These are phyloP conservation scores for Thamnaconus septentrionalis DNA, from an alignment of 2,113 vertebrate species.

Conservation along the genomic window DNA sequence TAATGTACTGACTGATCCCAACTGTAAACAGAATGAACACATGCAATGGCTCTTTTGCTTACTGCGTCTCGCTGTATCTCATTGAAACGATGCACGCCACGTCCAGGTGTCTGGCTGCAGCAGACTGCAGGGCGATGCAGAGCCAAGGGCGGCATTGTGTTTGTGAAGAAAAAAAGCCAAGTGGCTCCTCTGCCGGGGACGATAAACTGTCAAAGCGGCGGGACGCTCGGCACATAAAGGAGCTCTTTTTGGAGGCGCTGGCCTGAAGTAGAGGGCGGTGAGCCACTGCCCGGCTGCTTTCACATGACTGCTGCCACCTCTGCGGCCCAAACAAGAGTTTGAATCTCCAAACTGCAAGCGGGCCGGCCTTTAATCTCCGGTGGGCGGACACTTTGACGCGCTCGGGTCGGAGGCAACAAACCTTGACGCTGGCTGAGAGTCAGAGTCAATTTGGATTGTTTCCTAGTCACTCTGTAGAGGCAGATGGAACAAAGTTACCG, in stretches of 20 bases:
- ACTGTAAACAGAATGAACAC: too few relatives aligned
- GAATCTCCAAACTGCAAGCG: conserved; percentile 4
- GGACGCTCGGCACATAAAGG: neutral
- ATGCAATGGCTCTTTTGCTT: too few relatives aligned
- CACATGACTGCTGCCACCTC: neutral
- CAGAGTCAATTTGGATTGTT: conserved; percentile 25
- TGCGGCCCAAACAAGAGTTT: neutral
- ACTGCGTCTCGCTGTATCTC: too few relatives aligned
- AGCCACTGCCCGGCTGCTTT: neutral
- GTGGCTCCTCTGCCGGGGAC: too few relatives aligned
- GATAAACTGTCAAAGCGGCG: neutral
- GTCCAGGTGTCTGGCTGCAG: too few relatives aligned
- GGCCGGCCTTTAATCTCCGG: conserved; percentile 30
- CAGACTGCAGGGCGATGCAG: too few relatives aligned
- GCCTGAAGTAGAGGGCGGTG: neutral
- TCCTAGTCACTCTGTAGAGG: conserved; percentile 8
- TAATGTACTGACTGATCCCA: too few relatives aligned
- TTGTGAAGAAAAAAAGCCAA: too few relatives aligned
- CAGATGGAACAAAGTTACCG: conserved; percentile 22
- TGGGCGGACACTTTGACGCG: conserved; percentile 29
- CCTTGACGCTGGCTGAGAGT: conserved; percentile 17
- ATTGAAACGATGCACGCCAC: too few relatives aligned
- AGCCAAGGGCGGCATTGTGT: too few relatives aligned
- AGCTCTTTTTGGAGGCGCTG: too few relatives aligned
- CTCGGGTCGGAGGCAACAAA: conserved; percentile 29